phyloP scores from a whole-genome alignment of 1,140 invertebrate species.

The Pogonomyrmex barbatus region DNA sequence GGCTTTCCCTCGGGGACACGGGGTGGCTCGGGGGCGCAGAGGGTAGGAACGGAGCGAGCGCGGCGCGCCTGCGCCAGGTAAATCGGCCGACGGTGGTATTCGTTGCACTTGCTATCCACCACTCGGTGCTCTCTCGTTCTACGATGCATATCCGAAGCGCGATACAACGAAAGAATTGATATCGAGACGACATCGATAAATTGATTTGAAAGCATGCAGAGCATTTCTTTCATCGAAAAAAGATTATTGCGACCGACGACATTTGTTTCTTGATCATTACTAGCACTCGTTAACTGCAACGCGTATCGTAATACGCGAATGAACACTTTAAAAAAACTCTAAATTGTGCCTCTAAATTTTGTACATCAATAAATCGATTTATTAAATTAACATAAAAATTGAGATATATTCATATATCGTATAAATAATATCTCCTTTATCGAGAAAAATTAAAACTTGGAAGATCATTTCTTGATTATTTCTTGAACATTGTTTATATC shows the following conservation, averaged over 20 bases:
- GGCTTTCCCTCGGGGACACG: slow-evolving; percentile 66
- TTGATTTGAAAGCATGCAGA: neutral
- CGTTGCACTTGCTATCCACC: slow-evolving; percentile 68
- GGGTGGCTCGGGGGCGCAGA: slow-evolving; percentile 50
- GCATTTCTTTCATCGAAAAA: neutral
- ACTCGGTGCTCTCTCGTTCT: slow-evolving; percentile 55
- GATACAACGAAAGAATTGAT: slow-evolving; percentile 10
- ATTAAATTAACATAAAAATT: neutral
- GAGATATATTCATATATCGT: neutral
- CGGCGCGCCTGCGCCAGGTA: slow-evolving; percentile 74
- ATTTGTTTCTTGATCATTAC: slow-evolving; percentile 2
- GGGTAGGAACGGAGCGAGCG: slow-evolving; percentile 28
- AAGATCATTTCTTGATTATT: slow-evolving; percentile 3
- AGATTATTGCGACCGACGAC: neutral
- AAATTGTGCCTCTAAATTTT: neutral
- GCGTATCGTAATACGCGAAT: neutral
- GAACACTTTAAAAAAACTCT: neutral
- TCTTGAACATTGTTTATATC: neutral
- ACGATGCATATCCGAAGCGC: slow-evolving; percentile 7
- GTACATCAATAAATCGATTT: slow-evolving; percentile 9
- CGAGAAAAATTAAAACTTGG: neutral
- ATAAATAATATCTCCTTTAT: neutral
- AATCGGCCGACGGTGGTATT: slow-evolving; percentile 67
- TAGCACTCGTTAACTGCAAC: neutral
- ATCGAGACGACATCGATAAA: slow-evolving; percentile 29